Base-by-base conservation (phyloP, 2,113 vertebrate species). In the Nyctibius bracteatus region DNA sequence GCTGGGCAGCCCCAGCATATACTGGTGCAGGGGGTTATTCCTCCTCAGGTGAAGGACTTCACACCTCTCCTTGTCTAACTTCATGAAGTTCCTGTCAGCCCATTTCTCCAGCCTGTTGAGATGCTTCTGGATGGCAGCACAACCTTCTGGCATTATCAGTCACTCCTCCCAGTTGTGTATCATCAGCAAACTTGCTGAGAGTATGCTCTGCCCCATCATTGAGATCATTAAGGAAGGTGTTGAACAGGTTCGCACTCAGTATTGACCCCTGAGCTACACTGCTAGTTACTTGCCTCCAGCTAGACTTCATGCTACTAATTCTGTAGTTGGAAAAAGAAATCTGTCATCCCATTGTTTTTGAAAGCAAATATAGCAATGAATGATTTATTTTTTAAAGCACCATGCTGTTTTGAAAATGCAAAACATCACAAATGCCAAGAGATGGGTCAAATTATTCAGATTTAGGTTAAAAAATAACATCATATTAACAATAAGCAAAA, bases 1-100 rank as follows among this genome's bases (percentile, higher is more conserved):
- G 13, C 22, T 44, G 14, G 2, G 24, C 2, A 8, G 14, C 2
- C 6, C 24, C 14, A 59, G 15, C 7, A 6, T 3, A 2, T 30
- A 2, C 3, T 49, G 39, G 10, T 63, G 39, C 7, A 55, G 9
- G 16, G 11, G 4, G 2, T 35, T 82, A 14, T 15, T 86, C 6
- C 5, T 73, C 20, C n/a, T 7, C 9, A 30, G 8, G 21, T 66
- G 39, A 46, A 59, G n/a, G 44, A 24, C 31, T 46, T 30, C 8
- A 6, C 3, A 35, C 10, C 20, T 70, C 41, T 65, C 30, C 24
- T 61, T 37, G 12, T 4, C 35, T 43, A 51, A 66, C 4, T 37
- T 58, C 51, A 14, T 24, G 10, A 47, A 14, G 10, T 30, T 80
- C 12, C 19, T 80, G 22, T 46, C 43, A 81, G 14, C 4, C 13